Evolutionary conservation across 2,888 invertebrate species (phyloP), one percentile per base, ranked within the genome.

Genomic region (Leptinotarsa tumamoca): DNA sequence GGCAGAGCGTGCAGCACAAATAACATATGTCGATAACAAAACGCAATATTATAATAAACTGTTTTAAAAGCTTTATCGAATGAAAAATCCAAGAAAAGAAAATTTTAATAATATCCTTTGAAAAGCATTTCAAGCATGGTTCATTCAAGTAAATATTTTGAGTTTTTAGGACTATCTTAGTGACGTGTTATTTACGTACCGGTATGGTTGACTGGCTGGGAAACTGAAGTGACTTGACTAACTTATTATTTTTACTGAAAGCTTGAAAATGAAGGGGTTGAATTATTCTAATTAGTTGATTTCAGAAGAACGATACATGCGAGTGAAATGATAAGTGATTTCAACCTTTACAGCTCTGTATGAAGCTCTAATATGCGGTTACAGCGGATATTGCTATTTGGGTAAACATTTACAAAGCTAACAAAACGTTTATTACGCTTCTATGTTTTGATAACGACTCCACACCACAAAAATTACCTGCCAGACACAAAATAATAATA

Each of bases 391-490:
- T 33, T 50, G 15, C 63, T 18, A 43, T 74, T 56, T 71, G 43
- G 50, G 71, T 71, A 71, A 74, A 71, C 61, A 74, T 74, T 74
- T 69, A 74, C 73, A 61, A 56, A 49, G 43, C 67, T n/a, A 72
- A 51, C 51, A 72, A 18, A 18, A 27, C n/a, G n/a, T 43, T 63
- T 63, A 43, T 63, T 13, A 10, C 15, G 43, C 13, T 0, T 33
- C 33, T 33, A 33, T 63, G 63, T 43, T n/a, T 33, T 15, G 63
- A n/a, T 63, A n/a, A 27, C n/a, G 43, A 43, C 13, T 43, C 4
- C 33, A 63, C 50, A 69, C 69, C 33, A 69, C 43, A 69, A 71
- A 58, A 75, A 18, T 75, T 75, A 75, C 75, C 75, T 75, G 75
- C 18, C 49, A 72, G 23, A 69, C 63, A 51, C 58, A 68, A 63